Percentiles rank a stretch among this genome's conserved stretches.
phyloP scores from a whole-genome alignment of 2,888 invertebrate genomes.

The Ophion ellenae region DNA sequence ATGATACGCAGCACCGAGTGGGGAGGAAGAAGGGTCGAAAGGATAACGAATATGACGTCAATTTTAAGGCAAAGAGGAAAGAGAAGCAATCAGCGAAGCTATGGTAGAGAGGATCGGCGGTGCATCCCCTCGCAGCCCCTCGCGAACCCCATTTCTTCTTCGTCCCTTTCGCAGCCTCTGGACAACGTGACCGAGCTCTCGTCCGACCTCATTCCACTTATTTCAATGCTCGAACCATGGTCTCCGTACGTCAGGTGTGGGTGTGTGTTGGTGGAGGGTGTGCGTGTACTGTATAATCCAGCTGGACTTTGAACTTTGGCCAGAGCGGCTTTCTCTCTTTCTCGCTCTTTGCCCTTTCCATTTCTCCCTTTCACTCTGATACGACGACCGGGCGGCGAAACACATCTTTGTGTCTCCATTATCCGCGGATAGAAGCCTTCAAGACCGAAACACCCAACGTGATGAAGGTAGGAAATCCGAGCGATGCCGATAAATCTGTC shows the following conservation, averaged over 20 bases:
- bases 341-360: slow-evolving; percentile 65
- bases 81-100: slow-evolving; percentile 80
- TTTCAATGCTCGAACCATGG: slow-evolving; percentile 49
- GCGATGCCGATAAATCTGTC: slow-evolving; percentile 21
- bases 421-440: neutral
- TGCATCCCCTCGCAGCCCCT: slow-evolving; percentile 61
- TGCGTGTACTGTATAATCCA: slow-evolving; percentile 56
- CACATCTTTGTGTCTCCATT: slow-evolving; percentile 7
- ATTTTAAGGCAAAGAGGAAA: slow-evolving; percentile 81
- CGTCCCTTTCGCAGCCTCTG: slow-evolving; percentile 64
- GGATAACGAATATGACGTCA: slow-evolving; percentile 83
- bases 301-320: slow-evolving; percentile 79
- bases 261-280: slow-evolving; percentile 26
- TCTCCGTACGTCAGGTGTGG: neutral
- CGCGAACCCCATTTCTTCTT: slow-evolving; percentile 66
- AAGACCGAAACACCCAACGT: slow-evolving; percentile 15
- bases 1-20: slow-evolving; percentile 49
- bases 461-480: slow-evolving; percentile 39
- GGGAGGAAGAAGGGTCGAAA: slow-evolving; percentile 81
- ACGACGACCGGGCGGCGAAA: slow-evolving; percentile 28
- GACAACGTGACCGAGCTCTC: slow-evolving; percentile 56
- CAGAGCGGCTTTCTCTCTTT: slow-evolving; percentile 62
- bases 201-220: slow-evolving; percentile 55
- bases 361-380: slow-evolving; percentile 22
- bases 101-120: slow-evolving; percentile 71